These are phyloP conservation scores for Eilema caniola DNA, from an alignment of 2,888 invertebrate species.

Conservation along the genomic window DNA sequence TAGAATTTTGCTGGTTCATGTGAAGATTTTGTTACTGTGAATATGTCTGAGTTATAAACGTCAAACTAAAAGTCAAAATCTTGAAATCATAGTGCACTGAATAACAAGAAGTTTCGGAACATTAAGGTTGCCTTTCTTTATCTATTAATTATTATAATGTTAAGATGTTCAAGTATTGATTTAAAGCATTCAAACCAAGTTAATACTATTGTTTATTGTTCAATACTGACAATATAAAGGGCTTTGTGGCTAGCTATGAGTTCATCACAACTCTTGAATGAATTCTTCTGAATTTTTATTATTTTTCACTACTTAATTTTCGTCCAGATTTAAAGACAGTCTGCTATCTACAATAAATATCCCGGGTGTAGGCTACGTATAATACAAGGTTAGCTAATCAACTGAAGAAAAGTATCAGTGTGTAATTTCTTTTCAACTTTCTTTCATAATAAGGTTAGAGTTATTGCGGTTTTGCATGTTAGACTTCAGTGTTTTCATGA, in stretches of 20 bases:
- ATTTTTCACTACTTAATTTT: not conserved
- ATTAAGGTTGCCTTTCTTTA: not conserved
- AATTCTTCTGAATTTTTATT: not conserved
- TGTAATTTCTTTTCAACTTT: slow-evolving; percentile 64
- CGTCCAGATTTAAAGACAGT: not conserved
- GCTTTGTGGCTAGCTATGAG: not conserved
- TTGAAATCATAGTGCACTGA: not conserved
- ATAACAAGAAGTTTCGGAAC: not conserved
- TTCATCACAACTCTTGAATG: not conserved
- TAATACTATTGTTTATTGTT: not conserved
- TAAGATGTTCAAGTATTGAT: not conserved
- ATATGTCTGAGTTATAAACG: not conserved
- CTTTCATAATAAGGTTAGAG: slow-evolving; percentile 72
- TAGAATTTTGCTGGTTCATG: slow-evolving; percentile 33
- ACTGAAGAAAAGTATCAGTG: slow-evolving; percentile 50
- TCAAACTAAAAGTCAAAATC: not conserved
- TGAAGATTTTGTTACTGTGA: slow-evolving; percentile 3
- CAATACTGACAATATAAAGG: not conserved
- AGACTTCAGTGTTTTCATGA: slow-evolving; percentile 59
- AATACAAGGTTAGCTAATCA: slow-evolving; percentile 51
- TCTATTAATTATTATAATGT: not conserved
- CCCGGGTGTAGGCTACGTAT: not conserved
- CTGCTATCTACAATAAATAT: not conserved
- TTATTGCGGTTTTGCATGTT: slow-evolving; percentile 81
- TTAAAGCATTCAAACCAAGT: not conserved